Percentiles rank a stretch among this genome's conserved stretches.
These are phyloP conservation scores for Solenopsis fugax DNA, from an alignment of 1,140 invertebrate species.

Conservation along the genomic window DNA sequence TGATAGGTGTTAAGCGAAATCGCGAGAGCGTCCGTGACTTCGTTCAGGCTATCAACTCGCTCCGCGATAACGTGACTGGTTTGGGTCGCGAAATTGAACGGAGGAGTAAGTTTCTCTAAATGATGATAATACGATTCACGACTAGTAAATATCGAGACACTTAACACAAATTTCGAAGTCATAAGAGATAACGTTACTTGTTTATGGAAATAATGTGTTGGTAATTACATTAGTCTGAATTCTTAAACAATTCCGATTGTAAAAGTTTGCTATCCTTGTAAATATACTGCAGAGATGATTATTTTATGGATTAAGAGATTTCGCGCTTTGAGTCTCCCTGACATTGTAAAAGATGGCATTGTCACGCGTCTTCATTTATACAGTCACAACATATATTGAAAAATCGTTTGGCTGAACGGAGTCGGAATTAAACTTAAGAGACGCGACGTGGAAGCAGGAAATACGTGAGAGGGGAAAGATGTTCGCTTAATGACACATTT, in stretches of 20 bases:
- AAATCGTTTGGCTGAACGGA: not conserved
- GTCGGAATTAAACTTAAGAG: not conserved
- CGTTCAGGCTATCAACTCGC: conserved; percentile 47
- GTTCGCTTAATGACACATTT: conserved; percentile 17
- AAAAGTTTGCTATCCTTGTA: not conserved
- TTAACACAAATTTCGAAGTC: not conserved
- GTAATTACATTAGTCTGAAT: not conserved
- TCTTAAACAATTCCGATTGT: not conserved
- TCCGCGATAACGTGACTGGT: conserved; percentile 49
- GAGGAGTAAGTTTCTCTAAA: conserved; percentile 19
- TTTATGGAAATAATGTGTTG: not conserved
- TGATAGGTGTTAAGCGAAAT: conserved; percentile 63
- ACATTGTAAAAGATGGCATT: not conserved
- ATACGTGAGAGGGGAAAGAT: not conserved
- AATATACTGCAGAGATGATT: not conserved
- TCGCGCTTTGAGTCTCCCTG: not conserved
- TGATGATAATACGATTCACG: not conserved
- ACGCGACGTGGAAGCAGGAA: not conserved
- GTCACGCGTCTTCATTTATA: not conserved
- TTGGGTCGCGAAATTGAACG: conserved; percentile 24
- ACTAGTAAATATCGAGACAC: not conserved
- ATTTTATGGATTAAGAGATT: not conserved
- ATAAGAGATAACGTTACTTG: not conserved
- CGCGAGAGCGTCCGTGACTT: conserved; percentile 58
- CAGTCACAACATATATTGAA: not conserved